Conservation (phyloP, 2,888 invertebrate species). For the Pseudoips prasinana region DNA sequence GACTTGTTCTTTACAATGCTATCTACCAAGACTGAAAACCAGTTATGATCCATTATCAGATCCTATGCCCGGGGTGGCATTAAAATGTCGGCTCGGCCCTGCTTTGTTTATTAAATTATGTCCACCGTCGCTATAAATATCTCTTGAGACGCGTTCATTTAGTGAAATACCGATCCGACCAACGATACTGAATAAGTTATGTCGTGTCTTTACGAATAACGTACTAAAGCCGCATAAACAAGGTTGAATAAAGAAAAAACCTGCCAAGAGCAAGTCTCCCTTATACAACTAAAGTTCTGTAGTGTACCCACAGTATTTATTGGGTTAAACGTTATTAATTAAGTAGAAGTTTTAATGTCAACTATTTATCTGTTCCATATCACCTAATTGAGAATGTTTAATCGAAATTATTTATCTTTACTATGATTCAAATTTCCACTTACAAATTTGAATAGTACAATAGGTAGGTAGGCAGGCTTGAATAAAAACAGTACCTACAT, state of each 20-base stretch:
- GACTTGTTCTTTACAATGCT: constrained; percentile 77
- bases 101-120: constrained; percentile 83
- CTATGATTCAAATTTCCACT: no score
- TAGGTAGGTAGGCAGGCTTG: no score
- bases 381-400: no score
- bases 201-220: constrained; percentile 64
- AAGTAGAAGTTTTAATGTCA: no score
- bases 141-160: constrained; percentile 72
- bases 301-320: no score
- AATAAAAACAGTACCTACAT: no score
- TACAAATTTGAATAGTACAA: no score
- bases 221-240: constrained; percentile 55
- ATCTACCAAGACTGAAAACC: constrained; percentile 71
- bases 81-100: constrained; percentile 69
- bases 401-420: no score
- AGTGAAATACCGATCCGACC: constrained; percentile 74
- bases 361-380: no score
- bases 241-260: constrained; percentile 56
- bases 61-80: constrained; percentile 75
- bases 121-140: constrained; percentile 76
- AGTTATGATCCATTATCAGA: constrained; percentile 79
- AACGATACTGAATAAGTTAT: constrained; percentile 76
- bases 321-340: no score
- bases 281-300: no score
- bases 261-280: no score